Conservation (phyloP, 2,797 vertebrate genomes). For the Rhadinocentrus ornatus region DNA sequence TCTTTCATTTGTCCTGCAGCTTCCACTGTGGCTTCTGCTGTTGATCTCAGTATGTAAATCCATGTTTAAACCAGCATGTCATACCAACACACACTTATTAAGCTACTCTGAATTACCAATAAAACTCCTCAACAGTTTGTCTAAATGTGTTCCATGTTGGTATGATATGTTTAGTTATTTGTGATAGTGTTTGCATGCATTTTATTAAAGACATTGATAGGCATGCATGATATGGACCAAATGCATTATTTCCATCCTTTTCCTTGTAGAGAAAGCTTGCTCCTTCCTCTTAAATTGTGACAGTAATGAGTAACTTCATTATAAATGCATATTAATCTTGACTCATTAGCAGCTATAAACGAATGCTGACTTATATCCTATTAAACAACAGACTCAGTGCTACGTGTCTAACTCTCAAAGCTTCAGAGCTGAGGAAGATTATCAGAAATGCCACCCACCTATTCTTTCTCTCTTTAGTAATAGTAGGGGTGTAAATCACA, state of each 20-base stretch:
- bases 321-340: conserved; percentile 73
- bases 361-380: conserved; percentile 75
- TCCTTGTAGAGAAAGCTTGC: conserved; percentile 65
- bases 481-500: no score
- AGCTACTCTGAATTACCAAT: background rate
- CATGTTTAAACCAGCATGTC: conserved; percentile 40
- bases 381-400: conserved; percentile 40
- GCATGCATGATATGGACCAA: conserved; percentile 17
- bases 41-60: conserved; percentile 77
- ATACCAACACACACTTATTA: conserved; percentile 13
- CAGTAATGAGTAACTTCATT: conserved; percentile 74
- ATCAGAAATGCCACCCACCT: conserved; percentile 12
- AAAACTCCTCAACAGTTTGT: background rate
- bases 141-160: conserved; percentile 18
- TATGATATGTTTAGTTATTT: conserved; percentile 27
- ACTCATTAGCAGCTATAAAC: conserved; percentile 74
- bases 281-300: conserved; percentile 59
- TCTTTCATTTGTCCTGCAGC: conserved; percentile 57
- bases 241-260: conserved; percentile 37
- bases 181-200: conserved; percentile 50
- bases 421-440: conserved; percentile 32
- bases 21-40: conserved; percentile 72
- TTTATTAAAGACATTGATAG: conserved; percentile 41
- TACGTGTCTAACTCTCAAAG: conserved; percentile 46
- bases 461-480: background rate